Conservation (phyloP, 2,797 vertebrate genomes). For the Cossypha polioptera region DNA sequence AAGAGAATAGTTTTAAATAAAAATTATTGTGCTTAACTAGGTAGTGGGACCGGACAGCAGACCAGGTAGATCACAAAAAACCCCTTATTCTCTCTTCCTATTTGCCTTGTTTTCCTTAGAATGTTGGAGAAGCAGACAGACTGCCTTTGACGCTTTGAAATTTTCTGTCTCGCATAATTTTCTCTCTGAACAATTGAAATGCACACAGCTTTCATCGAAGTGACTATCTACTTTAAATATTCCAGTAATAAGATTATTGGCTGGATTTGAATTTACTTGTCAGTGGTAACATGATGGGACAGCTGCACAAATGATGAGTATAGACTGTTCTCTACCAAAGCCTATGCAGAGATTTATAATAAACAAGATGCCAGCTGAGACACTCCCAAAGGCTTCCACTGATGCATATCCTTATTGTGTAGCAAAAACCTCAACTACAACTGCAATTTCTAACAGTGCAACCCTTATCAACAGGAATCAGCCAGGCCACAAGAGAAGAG, state of each 20-base stretch:
- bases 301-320: not conserved
- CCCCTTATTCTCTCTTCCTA: not conserved
- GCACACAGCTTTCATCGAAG: not conserved
- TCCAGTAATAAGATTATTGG: not conserved
- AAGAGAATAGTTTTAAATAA: not conserved
- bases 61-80: not conserved
- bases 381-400: not conserved
- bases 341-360: not conserved
- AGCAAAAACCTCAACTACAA: not conserved
- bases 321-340: not conserved
- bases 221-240: not conserved
- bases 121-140: not conserved
- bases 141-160: not conserved
- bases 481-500: not conserved
- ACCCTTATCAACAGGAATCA: not conserved
- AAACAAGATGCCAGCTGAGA: not conserved
- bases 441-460: not conserved
- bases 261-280: not conserved
- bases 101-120: not conserved
- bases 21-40: not conserved
- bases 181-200: not conserved
- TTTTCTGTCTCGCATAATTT: not conserved
- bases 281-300: not conserved
- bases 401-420: not conserved
- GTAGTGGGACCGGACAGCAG: not conserved